Conservation (phyloP, 2,113 vertebrate species). For the Bolborhynchus lineola region DNA sequence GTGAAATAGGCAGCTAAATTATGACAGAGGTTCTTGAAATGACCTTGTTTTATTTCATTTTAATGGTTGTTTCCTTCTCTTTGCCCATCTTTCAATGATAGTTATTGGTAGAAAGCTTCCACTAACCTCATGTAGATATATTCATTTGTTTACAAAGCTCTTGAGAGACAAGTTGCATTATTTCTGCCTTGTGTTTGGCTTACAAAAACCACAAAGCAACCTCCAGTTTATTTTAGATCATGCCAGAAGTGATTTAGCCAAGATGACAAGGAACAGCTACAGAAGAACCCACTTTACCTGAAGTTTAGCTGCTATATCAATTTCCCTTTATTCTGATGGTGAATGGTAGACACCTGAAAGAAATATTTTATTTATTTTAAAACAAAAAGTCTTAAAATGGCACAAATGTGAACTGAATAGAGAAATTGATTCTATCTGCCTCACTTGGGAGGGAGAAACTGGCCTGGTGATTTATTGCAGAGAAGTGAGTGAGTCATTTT, state of each 20-base stretch:
- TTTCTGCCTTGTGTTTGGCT: not conserved
- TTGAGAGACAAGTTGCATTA: not conserved
- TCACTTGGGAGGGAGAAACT: not conserved
- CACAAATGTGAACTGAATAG: not conserved
- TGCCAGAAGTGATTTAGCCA: not conserved
- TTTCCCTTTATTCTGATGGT: not conserved
- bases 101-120: not conserved
- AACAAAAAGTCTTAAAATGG: not conserved
- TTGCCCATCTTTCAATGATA: not conserved
- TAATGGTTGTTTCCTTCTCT: not conserved
- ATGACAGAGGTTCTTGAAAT: not conserved
- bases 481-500: slow-evolving; percentile 48
- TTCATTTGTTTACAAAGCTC: not conserved
- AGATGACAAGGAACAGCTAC: not conserved
- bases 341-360: not conserved
- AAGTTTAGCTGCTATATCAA: not conserved
- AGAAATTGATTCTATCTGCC: not conserved
- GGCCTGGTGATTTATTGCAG: slow-evolving; percentile 30
- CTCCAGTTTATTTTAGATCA: not conserved
- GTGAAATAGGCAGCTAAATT: not conserved
- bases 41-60: not conserved
- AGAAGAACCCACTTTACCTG: not conserved
- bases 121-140: not conserved
- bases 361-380: not conserved
- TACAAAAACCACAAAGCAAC: not conserved